A percentile compares a stretch with the other conserved stretches of the same genome.
Evolutionary conservation across 2,888 invertebrate species (phyloP).

Genomic region (Oxyteleia sp.): DNA sequence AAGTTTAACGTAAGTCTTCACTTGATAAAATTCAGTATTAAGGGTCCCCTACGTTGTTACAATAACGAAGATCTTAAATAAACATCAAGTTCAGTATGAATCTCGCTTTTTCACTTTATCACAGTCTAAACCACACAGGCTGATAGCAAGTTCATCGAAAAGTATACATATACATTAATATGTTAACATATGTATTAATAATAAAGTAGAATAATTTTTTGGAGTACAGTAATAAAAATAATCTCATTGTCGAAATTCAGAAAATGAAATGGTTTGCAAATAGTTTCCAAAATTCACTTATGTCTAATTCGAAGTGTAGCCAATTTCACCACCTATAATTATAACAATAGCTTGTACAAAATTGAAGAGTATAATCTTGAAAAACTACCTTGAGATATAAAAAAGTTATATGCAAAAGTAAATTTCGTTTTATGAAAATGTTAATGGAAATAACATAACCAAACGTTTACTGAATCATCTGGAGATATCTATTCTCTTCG

Average conservation of each 20-base stretch:
- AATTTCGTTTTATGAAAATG: no score
- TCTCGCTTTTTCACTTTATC: slow-evolving; percentile 69
- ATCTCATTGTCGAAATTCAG: slow-evolving; percentile 4
- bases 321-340: no score
- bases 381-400: no score
- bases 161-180: slow-evolving; percentile 36
- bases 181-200: slow-evolving; percentile 1
- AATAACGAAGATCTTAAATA: slow-evolving; percentile 30
- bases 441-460: no score
- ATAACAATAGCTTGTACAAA: no score
- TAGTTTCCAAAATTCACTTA: background rate
- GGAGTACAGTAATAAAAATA: slow-evolving; percentile 27
- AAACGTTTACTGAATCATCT: no score
- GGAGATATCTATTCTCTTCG: no score
- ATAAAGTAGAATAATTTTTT: slow-evolving; percentile 24
- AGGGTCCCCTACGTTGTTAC: slow-evolving; percentile 20
- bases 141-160: slow-evolving; percentile 57
- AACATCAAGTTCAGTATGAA: slow-evolving; percentile 50
- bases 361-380: no score
- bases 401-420: no score
- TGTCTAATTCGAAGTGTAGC: background rate
- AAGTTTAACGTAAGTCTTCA: slow-evolving; percentile 34
- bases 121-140: slow-evolving; percentile 75
- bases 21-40: slow-evolving; percentile 22
- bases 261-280: background rate